phyloP scores from a whole-genome alignment of 1,140 invertebrate genomes.

The Ridgeia piscesae region DNA sequence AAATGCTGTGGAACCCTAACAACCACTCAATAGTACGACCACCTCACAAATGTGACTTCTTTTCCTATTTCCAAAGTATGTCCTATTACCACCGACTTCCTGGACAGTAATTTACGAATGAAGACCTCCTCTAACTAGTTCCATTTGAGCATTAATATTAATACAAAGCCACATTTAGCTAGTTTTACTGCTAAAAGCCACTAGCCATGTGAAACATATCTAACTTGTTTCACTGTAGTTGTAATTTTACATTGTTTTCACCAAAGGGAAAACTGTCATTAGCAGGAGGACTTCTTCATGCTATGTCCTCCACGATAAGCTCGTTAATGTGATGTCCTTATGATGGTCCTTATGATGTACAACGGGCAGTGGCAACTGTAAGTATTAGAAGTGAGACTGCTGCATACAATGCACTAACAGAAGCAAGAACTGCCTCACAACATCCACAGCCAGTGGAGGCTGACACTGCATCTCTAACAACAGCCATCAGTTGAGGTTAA shows the following conservation, averaged over 20 bases:
- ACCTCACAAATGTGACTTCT: not conserved
- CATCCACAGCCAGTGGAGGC: not conserved
- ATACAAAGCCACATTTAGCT: too few relatives aligned
- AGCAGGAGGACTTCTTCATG: not conserved
- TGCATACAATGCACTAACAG: not conserved
- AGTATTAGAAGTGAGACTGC: not conserved
- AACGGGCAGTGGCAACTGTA: not conserved
- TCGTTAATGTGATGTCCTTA: not conserved
- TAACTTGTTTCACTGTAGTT: not conserved
- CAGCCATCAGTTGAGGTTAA: not conserved
- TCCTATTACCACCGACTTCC: too few relatives aligned
- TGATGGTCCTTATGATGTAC: not conserved
- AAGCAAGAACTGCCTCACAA: not conserved
- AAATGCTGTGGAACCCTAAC: not conserved
- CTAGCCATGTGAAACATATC: too few relatives aligned
- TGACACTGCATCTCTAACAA: not conserved
- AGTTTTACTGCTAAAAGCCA: too few relatives aligned
- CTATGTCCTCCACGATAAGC: not conserved
- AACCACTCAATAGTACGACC: not conserved
- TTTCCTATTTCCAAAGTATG: not conserved
- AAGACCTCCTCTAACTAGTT: not conserved
- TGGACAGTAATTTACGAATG: not conserved
- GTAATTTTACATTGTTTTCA: not conserved
- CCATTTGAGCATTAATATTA: not conserved
- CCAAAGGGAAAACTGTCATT: not conserved